phyloP scores from a whole-genome alignment of 2,888 invertebrate genomes.

The Leptinotarsa juncta region DNA sequence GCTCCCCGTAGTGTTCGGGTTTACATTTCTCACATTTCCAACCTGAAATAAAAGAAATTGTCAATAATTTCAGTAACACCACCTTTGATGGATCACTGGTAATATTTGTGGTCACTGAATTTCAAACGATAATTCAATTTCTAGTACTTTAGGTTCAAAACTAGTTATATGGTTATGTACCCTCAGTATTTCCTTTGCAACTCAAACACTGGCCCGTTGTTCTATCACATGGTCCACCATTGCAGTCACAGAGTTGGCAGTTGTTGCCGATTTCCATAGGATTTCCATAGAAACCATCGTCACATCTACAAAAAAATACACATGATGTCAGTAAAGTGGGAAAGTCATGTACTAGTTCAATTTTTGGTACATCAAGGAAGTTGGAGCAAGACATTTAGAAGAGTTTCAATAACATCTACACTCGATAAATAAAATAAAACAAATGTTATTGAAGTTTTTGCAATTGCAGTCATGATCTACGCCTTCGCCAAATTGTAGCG shows the following conservation, averaged over 20 bases:
- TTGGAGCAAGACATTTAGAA: too few relatives aligned
- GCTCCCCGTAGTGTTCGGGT: slow-evolving; percentile 74
- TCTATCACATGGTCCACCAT: slow-evolving; percentile 87
- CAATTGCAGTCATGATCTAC: too few relatives aligned
- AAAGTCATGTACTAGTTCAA: background rate
- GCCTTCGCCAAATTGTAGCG: too few relatives aligned
- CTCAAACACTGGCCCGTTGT: slow-evolving; percentile 87
- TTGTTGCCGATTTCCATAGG: slow-evolving; percentile 77
- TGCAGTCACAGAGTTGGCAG: slow-evolving; percentile 87
- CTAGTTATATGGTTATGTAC: slow-evolving; percentile 45
- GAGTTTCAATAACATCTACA: too few relatives aligned
- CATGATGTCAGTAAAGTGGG: background rate
- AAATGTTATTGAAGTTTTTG: too few relatives aligned
- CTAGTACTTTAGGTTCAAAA: too few relatives aligned
- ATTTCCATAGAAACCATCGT: slow-evolving; percentile 86
- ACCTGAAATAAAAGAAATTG: slow-evolving; percentile 58
- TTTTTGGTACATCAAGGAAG: background rate
- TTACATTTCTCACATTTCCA: slow-evolving; percentile 79
- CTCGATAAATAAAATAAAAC: too few relatives aligned
- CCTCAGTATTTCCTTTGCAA: slow-evolving; percentile 82
- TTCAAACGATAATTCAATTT: too few relatives aligned
- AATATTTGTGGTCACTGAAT: too few relatives aligned
- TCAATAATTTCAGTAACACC: background rate
- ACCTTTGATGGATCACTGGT: too few relatives aligned
- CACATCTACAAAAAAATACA: slow-evolving; percentile 71